phyloP scores from a whole-genome alignment of 2,888 invertebrate species.

The Melangyna quadrimaculata region DNA sequence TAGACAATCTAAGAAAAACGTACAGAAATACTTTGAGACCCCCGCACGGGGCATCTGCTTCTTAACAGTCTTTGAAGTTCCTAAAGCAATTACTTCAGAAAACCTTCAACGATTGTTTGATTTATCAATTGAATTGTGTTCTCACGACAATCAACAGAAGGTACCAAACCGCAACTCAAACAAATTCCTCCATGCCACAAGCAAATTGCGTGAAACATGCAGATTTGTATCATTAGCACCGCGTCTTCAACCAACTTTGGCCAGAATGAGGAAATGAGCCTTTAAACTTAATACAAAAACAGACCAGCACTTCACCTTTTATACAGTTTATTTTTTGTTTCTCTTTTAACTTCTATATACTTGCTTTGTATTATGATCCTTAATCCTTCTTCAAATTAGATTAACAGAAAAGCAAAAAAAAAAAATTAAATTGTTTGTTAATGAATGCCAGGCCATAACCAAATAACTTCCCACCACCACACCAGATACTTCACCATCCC shows the following conservation, averaged over 20 bases:
- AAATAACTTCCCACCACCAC: constrained; percentile 69
- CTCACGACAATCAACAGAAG: constrained; percentile 48
- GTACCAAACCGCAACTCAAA: constrained; percentile 27
- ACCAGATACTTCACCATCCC: neutral
- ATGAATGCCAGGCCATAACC: constrained; percentile 57
- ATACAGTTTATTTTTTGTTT: neutral
- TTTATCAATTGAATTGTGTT: constrained; percentile 41
- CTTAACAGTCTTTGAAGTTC: no score
- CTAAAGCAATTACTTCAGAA: neutral
- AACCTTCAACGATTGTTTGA: neutral
- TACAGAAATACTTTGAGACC: no score
- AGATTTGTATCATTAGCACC: constrained; percentile 63
- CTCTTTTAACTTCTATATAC: neutral
- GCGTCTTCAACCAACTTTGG: neutral
- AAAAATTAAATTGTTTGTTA: constrained; percentile 53
- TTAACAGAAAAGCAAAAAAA: constrained; percentile 34
- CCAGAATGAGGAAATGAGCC: constrained; percentile 28
- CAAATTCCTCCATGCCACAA: constrained; percentile 53
- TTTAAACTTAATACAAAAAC: constrained; percentile 21
- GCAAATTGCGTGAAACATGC: constrained; percentile 57
- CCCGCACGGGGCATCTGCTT: no score
- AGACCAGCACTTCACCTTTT: neutral
- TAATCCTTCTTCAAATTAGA: constrained; percentile 64
- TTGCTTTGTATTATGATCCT: constrained; percentile 24
- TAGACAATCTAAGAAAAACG: no score